phyloP scores from a whole-genome alignment of 2,888 invertebrate genomes.

The Bhutanitis thaidina region DNA sequence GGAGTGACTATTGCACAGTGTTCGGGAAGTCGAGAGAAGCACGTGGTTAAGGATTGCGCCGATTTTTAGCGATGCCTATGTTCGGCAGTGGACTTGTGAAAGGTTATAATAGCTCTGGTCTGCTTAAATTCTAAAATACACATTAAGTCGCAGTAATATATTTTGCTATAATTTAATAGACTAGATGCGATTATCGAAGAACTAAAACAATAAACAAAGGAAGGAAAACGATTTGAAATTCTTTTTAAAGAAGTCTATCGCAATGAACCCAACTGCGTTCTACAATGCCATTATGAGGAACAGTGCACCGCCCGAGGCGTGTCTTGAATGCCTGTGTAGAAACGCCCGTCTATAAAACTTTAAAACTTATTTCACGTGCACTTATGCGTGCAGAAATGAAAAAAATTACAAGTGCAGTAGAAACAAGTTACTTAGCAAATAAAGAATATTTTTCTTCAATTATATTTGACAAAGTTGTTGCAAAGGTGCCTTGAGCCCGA shows the following conservation, averaged over 20 bases:
- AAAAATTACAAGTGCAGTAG: too few relatives aligned
- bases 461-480: too few relatives aligned
- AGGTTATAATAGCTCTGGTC: too few relatives aligned
- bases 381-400: neutral
- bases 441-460: too few relatives aligned
- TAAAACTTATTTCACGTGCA: slow-evolving; percentile 2
- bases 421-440: too few relatives aligned
- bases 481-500: too few relatives aligned
- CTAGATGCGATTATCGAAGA: neutral
- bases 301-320: neutral
- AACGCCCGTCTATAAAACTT: neutral
- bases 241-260: neutral
- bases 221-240: neutral
- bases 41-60: too few relatives aligned
- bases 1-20: too few relatives aligned
- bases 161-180: too few relatives aligned
- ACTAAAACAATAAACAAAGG: neutral
- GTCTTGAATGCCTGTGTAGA: neutral
- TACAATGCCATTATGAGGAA: neutral
- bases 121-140: too few relatives aligned
- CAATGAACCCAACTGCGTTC: neutral
- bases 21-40: too few relatives aligned
- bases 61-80: neutral
- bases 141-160: too few relatives aligned
- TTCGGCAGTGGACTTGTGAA: neutral